These are phyloP conservation scores for Xestia ashworthii DNA, from an alignment of 2,888 invertebrate genomes.

Conservation along the genomic window DNA sequence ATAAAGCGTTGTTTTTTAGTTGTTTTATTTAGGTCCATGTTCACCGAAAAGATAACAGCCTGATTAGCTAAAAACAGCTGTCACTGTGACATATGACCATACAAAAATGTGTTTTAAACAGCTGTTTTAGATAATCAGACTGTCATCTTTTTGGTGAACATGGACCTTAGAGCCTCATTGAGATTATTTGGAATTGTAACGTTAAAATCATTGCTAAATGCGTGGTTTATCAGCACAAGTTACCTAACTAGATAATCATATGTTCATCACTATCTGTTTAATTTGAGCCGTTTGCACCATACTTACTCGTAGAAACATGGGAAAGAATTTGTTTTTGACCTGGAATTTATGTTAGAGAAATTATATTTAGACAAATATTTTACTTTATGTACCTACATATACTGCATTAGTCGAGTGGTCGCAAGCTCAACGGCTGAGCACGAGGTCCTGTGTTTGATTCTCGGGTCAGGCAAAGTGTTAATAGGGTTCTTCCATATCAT, in stretches of 20 bases:
- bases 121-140: no score
- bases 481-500: no score
- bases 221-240: not conserved
- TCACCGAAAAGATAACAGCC: no score
- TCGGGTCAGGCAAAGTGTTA: no score
- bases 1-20: conserved; percentile 44
- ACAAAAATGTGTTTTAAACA: no score
- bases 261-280: not conserved
- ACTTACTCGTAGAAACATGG: not conserved
- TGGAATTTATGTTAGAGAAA: not conserved
- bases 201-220: not conserved
- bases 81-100: no score
- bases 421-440: no score
- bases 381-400: not conserved
- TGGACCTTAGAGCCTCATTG: not conserved
- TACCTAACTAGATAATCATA: not conserved
- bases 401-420: no score
- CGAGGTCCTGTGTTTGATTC: no score
- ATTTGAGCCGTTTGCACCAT: not conserved
- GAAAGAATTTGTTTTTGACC: not conserved
- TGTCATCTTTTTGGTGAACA: no score
- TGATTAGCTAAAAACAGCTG: no score
- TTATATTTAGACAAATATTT: not conserved
- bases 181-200: not conserved
- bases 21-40: conserved; percentile 28